phyloP scores from a whole-genome alignment of 2,113 vertebrate species.

The Pedetes capensis region DNA sequence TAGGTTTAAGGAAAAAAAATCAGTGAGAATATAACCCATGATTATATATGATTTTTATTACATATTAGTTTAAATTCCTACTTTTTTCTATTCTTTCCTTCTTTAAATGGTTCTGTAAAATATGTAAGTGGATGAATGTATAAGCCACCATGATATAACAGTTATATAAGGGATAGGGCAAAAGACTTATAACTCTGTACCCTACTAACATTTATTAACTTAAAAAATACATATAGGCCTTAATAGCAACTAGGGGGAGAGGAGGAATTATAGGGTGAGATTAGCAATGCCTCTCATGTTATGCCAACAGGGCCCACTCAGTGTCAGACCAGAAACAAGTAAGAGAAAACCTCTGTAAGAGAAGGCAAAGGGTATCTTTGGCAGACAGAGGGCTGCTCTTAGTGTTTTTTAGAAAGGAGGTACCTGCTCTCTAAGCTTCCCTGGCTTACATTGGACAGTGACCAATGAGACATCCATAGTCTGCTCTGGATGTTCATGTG shows the following conservation, averaged over 20 bases:
- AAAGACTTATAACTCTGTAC: too few relatives aligned
- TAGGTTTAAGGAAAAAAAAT: too few relatives aligned
- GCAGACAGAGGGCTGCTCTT: neutral
- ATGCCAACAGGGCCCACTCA: neutral
- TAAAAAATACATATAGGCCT: too few relatives aligned
- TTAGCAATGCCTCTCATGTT: neutral
- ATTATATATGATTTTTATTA: too few relatives aligned
- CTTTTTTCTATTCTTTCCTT: too few relatives aligned
- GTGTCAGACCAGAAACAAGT: neutral
- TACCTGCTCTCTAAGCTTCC: neutral
- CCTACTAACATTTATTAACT: too few relatives aligned
- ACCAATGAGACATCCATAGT: neutral
- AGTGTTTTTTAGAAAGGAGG: neutral
- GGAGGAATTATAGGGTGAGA: neutral
- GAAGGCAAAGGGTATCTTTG: neutral
- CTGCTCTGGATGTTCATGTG: neutral
- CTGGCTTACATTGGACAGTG: neutral
- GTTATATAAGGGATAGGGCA: too few relatives aligned
- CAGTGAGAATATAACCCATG: too few relatives aligned
- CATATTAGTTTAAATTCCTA: too few relatives aligned
- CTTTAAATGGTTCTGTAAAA: too few relatives aligned
- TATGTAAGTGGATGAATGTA: too few relatives aligned
- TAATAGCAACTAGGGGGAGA: neutral
- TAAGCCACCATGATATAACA: too few relatives aligned
- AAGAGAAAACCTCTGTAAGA: neutral